Base-by-base conservation (phyloP, 2,888 invertebrate species). In the Aphidius colemani region DNA sequence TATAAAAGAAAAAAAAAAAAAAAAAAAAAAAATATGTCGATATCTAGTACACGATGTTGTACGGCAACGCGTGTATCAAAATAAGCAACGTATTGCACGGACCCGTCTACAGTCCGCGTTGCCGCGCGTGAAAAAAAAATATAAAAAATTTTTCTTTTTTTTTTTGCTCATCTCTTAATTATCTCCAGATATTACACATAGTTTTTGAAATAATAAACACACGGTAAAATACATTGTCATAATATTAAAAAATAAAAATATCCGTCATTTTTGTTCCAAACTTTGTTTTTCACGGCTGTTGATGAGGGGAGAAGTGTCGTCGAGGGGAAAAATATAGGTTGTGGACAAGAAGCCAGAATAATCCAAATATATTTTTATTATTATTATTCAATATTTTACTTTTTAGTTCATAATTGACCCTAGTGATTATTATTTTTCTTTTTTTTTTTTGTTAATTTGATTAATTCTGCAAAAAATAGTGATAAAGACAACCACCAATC, bases 1-100 rank as follows among this genome's bases (percentile, higher is more conserved):
- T 56, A 46, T 57, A n/a, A n/a, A 57, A 46, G n/a, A 30, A 10
- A 39, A n/a, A n/a, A 57, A 10, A 30, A 2, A 46, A 7, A 11
- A 40, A n/a, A 53, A 53, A 41, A 3, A 10, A 3, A 7, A 40
- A n/a, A 46, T 9, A 57, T 39, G 63, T 46, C 55, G 65, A 66
- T 63, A 53, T 58, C 13, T 51, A 57, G 70, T 64, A 73, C 73
- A 75, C 74, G 67, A 78, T 76, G 76, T 77, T 71, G 71, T 71
- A 71, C 64, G 72, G 71, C 62, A 72, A 75, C 72, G 72, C 75
- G 73, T 72, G 70, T 65, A 64, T 63, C 64, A 70, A 69, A 70
- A 71, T 65, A 68, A 71, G 66, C 71, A 72, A 64, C 67, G 61
- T 65, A 68, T 61, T 66, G 63, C 62, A 67, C 64, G 67, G 69